Conservation (phyloP, 1,140 invertebrate genomes). For the Drosophila willistoni region DNA sequence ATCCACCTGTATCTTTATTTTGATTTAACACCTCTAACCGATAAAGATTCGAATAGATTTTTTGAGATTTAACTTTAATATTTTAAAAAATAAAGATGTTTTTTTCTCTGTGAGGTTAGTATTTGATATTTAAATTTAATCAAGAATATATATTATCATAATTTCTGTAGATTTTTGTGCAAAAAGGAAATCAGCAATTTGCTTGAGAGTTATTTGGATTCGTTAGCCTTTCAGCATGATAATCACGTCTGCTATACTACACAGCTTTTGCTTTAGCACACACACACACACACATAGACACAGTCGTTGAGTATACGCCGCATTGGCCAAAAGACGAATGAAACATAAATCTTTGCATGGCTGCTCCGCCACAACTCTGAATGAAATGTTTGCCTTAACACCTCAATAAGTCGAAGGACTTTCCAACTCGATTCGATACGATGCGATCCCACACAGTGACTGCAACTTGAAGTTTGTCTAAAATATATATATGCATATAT, state of each 20-base stretch:
- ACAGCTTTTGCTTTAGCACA: not conserved
- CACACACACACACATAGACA: not conserved
- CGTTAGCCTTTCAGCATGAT: conserved; percentile 2
- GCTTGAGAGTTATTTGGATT: conserved; percentile 6
- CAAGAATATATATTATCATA: not conserved
- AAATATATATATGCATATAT: conserved; percentile 28
- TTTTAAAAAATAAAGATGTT: no score
- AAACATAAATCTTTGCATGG: conserved; percentile 15
- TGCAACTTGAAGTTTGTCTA: conserved; percentile 23
- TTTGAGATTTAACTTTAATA: no score
- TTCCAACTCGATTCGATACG: conserved; percentile 15
- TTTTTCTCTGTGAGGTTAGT: no score
- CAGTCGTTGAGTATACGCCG: conserved; percentile 26
- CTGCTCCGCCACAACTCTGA: conserved; percentile 1
- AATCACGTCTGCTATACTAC: not conserved
- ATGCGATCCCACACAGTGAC: not conserved
- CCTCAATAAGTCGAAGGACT: conserved; percentile 61
- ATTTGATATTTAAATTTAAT: not conserved
- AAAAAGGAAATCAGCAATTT: conserved; percentile 3
- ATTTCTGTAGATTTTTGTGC: not conserved
- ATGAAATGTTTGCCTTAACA: conserved; percentile 57
- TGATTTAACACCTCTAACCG: no score
- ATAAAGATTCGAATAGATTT: no score
- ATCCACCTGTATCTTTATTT: no score
- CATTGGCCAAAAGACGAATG: conserved; percentile 33